Percentiles rank a stretch among this genome's conserved stretches.
Evolutionary conservation across 1,140 invertebrate species (phyloP).

Genomic region (Teleopsis dalmanni): DNA sequence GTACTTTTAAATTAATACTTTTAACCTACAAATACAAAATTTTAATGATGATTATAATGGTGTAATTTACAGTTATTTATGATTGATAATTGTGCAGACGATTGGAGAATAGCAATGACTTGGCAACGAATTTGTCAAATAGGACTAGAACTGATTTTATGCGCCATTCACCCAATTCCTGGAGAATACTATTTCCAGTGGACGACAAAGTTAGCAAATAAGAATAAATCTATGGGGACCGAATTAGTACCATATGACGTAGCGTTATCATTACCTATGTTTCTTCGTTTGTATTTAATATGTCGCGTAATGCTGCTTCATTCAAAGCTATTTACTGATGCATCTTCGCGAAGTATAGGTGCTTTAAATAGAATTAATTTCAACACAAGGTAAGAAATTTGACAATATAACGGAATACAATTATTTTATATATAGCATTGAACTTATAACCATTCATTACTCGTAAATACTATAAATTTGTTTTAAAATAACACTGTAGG

Average conservation of each 20-base stretch:
- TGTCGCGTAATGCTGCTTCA: constrained; percentile 98
- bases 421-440: no score
- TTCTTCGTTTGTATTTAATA: constrained; percentile 96
- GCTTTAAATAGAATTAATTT: constrained; percentile 99
- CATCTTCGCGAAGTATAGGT: constrained; percentile 87
- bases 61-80: constrained; percentile 81
- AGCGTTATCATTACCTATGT: constrained; percentile 96
- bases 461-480: no score
- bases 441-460: no score
- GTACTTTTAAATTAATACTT: no score
- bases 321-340: constrained; percentile 98
- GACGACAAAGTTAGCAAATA: constrained; percentile 92
- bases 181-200: constrained; percentile 93
- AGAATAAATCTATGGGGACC: constrained; percentile 73
- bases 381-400: constrained; percentile 81
- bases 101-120: constrained; percentile 99
- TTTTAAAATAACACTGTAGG: no score
- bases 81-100: constrained; percentile 99
- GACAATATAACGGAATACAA: no score
- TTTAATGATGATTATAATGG: no score
- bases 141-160: constrained; percentile 84
- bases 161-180: constrained; percentile 95
- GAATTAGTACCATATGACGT: constrained; percentile 89
- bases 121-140: constrained; percentile 93
- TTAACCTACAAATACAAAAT: no score